phyloP scores from a whole-genome alignment of 2,888 invertebrate species.

The Scaptomyza caliginosa region DNA sequence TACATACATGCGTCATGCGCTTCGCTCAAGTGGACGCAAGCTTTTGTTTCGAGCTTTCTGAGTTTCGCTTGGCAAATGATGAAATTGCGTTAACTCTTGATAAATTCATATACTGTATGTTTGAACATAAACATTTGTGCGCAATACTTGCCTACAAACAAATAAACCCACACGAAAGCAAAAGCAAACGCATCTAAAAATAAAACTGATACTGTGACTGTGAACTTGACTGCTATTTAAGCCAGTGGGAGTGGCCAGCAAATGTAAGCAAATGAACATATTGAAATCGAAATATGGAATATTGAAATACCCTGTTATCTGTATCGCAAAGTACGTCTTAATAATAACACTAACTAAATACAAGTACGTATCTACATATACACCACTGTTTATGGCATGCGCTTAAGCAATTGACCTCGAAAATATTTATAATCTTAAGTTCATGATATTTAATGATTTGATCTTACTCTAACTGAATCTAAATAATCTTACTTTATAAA shows the following conservation, averaged over 20 bases:
- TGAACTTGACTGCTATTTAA: slow-evolving; percentile 15
- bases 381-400: too few relatives aligned
- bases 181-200: slow-evolving; percentile 1
- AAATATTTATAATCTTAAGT: too few relatives aligned
- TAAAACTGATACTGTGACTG: background rate
- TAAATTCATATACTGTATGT: slow-evolving; percentile 1
- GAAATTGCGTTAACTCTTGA: slow-evolving; percentile 6
- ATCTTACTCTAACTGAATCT: too few relatives aligned
- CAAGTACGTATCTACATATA: too few relatives aligned
- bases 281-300: background rate
- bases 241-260: background rate
- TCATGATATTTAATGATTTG: too few relatives aligned
- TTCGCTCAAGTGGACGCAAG: slow-evolving; percentile 1
- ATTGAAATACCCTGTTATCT: background rate
- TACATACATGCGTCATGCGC: background rate
- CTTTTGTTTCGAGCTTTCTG: slow-evolving; percentile 24
- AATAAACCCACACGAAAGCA: background rate
- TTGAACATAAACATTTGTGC: background rate
- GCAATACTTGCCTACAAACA: background rate
- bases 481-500: too few relatives aligned
- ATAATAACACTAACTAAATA: too few relatives aligned
- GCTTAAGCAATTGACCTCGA: too few relatives aligned
- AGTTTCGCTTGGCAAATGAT: background rate
- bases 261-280: background rate
- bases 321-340: background rate